Conservation (phyloP, 2,888 invertebrate species). For the Lasioglossum zephyrum region DNA sequence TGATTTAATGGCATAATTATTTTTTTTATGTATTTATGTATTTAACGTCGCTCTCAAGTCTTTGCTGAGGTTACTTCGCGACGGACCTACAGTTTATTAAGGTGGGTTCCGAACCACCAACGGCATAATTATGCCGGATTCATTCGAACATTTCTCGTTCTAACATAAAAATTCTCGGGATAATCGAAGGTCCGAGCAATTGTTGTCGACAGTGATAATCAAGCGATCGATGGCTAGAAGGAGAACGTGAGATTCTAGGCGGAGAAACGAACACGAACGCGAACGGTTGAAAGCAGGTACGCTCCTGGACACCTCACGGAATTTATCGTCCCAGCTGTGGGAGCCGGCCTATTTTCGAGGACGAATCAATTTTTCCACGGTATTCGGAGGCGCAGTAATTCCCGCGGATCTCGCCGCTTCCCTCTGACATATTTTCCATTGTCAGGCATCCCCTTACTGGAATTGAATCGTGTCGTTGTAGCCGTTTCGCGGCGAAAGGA, state of each 20-base stretch:
- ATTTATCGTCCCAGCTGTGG: conserved; percentile 22
- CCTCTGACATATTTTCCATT: conserved; percentile 44
- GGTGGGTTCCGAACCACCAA: no score
- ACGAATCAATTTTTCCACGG: conserved; percentile 48
- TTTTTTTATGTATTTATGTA: no score
- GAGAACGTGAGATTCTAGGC: not conserved
- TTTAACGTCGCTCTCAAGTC: no score
- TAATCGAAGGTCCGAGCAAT: not conserved
- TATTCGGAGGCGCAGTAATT: conserved; percentile 32
- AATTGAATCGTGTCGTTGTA: conserved; percentile 35
- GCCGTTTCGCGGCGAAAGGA: conserved; percentile 2
- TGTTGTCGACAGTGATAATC: not conserved
- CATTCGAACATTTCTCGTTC: not conserved
- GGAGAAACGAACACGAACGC: not conserved
- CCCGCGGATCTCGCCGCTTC: conserved; percentile 30
- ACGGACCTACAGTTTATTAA: no score
- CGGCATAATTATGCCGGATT: not conserved
- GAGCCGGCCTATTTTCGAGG: conserved; percentile 48
- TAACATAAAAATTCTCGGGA: not conserved
- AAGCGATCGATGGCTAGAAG: not conserved
- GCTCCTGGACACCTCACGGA: conserved; percentile 18
- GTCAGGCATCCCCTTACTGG: conserved; percentile 30
- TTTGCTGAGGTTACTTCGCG: no score
- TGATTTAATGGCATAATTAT: not conserved
- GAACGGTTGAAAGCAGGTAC: not conserved